These are phyloP conservation scores for Saccostrea glomerata DNA, from an alignment of 1,140 invertebrate genomes.

Conservation along the genomic window DNA sequence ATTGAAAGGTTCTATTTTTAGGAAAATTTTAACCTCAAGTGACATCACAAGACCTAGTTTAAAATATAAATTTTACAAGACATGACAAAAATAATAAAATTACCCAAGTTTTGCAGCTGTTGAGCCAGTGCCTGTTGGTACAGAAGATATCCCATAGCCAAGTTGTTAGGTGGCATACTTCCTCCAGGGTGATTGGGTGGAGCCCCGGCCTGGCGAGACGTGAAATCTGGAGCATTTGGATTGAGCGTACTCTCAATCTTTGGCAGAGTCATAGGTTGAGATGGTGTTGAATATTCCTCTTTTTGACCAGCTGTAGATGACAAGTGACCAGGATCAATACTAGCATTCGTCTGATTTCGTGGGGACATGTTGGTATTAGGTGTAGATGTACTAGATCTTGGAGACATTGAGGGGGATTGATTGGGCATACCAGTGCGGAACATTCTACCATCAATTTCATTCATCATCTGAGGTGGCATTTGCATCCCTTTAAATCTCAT, in stretches of 20 bases:
- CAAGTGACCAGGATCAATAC: conserved; percentile 56
- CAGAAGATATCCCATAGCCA: conserved; percentile 53
- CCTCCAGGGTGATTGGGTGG: conserved; percentile 39
- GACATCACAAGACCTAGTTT: not conserved
- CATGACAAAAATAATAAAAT: not conserved
- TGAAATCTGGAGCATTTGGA: conserved; percentile 92
- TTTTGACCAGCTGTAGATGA: conserved; percentile 66
- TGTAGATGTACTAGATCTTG: conserved; percentile 79
- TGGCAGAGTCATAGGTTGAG: conserved; percentile 77
- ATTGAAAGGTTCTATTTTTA: not conserved
- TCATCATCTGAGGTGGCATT: conserved; percentile 46
- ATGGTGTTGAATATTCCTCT: conserved; percentile 78
- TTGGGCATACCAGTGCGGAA: conserved; percentile 78
- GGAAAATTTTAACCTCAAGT: not conserved
- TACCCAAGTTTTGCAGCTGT: conserved; percentile 55
- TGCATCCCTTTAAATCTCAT: conserved; percentile 46
- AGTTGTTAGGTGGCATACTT: conserved; percentile 40
- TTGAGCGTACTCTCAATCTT: conserved; percentile 87
- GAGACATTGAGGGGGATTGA: conserved; percentile 82
- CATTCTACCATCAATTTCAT: conserved; percentile 81
- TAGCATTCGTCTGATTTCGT: conserved; percentile 55
- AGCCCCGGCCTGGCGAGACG: conserved; percentile 51
- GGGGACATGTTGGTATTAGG: conserved; percentile 61
- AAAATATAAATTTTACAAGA: not conserved
- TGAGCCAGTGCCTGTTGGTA: conserved; percentile 60